Evolutionary conservation across 1,140 invertebrate genomes (phyloP).

Genomic region (Scaptomyza hsui): DNA sequence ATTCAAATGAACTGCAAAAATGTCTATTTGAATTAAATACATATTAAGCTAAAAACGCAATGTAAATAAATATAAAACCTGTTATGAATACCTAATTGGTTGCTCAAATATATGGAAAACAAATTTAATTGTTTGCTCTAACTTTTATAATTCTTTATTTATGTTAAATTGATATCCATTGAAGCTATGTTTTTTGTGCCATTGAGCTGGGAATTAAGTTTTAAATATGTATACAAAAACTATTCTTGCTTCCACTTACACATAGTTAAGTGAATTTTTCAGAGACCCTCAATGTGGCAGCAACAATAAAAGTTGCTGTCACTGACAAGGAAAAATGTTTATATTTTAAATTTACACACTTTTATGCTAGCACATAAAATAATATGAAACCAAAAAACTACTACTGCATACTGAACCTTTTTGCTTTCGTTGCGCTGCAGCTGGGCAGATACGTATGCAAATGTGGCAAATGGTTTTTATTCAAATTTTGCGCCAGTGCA

Average conservation of each 20-base stretch:
- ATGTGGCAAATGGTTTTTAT: slow-evolving; percentile 78
- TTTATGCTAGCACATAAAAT: slow-evolving; percentile 17
- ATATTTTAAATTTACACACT: slow-evolving; percentile 23
- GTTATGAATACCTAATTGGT: background rate
- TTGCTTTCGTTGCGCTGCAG: slow-evolving; percentile 25
- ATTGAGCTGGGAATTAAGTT: background rate
- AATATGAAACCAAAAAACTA: slow-evolving; percentile 12
- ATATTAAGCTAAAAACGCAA: background rate
- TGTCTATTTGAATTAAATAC: background rate
- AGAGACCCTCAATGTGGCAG: background rate
- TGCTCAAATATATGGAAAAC: background rate
- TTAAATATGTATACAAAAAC: slow-evolving; percentile 6
- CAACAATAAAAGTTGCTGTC: slow-evolving; percentile 19
- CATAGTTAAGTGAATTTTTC: slow-evolving; percentile 1
- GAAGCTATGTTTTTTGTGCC: background rate
- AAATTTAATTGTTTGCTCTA: too few species aligned
- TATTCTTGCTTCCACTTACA: background rate
- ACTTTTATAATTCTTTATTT: too few species aligned
- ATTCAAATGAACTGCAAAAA: background rate
- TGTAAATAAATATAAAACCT: background rate
- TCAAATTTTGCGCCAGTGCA: slow-evolving; percentile 67
- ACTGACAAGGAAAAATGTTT: slow-evolving; percentile 41
- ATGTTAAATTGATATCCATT: background rate
- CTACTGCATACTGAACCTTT: slow-evolving; percentile 1
- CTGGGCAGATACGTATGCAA: slow-evolving; percentile 66